A percentile compares a stretch with the other conserved stretches of the same genome.
Evolutionary conservation across 2,797 vertebrate genomes (phyloP).

Genomic region (Eurystomus glaucurus): DNA sequence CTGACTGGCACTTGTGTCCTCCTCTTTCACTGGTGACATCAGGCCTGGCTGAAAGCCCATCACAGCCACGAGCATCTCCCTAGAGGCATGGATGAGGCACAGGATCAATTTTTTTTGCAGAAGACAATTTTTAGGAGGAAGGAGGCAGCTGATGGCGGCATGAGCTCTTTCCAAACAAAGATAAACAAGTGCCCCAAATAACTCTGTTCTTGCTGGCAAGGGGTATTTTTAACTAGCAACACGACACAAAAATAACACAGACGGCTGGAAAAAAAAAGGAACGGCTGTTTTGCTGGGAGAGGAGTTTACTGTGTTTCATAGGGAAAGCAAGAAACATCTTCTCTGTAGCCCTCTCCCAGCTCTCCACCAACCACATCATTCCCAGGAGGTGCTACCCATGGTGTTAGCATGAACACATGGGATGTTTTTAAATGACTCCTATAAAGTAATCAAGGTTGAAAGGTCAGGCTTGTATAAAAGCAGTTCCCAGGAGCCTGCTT

Average conservation of each 20-base stretch:
- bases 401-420: neutral
- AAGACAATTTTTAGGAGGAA: neutral
- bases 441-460: constrained; percentile 7
- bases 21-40: neutral
- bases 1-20: neutral
- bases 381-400: neutral
- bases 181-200: constrained; percentile 71
- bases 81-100: neutral
- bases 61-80: neutral
- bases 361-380: neutral
- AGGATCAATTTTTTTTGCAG: neutral
- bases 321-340: neutral
- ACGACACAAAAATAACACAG: neutral
- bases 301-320: neutral
- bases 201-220: constrained; percentile 42
- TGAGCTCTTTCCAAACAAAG: constrained; percentile 54
- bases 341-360: neutral
- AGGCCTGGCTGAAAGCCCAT: neutral
- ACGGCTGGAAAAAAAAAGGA: neutral
- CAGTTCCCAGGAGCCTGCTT: neutral
- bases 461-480: neutral
- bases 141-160: neutral
- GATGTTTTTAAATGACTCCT: neutral
- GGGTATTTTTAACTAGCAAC: constrained; percentile 66
- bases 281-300: neutral